Evolutionary conservation across 2,113 vertebrate species (phyloP), one percentile per base, ranked within the genome.

Genomic region (Syngnathus floridae): DNA sequence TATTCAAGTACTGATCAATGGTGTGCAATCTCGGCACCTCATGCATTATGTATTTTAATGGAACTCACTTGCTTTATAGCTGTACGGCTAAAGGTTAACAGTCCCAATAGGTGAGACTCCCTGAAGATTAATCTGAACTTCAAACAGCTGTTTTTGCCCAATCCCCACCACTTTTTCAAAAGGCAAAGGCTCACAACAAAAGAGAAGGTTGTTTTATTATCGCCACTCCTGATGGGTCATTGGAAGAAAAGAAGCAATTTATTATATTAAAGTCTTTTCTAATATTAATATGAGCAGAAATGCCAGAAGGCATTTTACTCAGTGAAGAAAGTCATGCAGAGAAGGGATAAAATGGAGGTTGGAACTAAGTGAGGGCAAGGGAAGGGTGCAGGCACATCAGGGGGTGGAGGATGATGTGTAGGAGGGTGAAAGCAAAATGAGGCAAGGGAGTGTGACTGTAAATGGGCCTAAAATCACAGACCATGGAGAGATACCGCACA

Each of bases 1-100:
- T 94, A 92, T 94, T 93, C 90, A 92, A 96, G 93, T 92, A 90
- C 90, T 95, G 93, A 96, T 95, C 93, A 96, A 95, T 96, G 91
- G 88, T 89, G 88, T 90, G 90, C 93, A 94, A 93, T 93, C 89
- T 92, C 85, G 88, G 88, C 79, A 82, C 89, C 91, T 94, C 91
- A 95, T 95, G 89, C 91, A 96, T 95, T 94, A 95, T 95, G 90
- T 86, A 97, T 95, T 91, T 92, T 85, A 87, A 90, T 90, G 90
- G 88, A 92, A 93, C 75, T 83, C 83, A 84, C 82, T 89, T 84
- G 89, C 90, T 93, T 94, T 94, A 93, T 91, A 91, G 90, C 90
- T 88, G 86, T 88, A 91, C 90, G 90, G 92, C 91, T 91, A 88
- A 90, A 93, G 92, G 91, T 94, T 95, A 96, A 95, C 90, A 90